Percentiles rank a stretch among this genome's conserved stretches.
phyloP scores from a whole-genome alignment of 37 sponge, comb jelly and placozoan species.

The Spongilla lacustris region DNA sequence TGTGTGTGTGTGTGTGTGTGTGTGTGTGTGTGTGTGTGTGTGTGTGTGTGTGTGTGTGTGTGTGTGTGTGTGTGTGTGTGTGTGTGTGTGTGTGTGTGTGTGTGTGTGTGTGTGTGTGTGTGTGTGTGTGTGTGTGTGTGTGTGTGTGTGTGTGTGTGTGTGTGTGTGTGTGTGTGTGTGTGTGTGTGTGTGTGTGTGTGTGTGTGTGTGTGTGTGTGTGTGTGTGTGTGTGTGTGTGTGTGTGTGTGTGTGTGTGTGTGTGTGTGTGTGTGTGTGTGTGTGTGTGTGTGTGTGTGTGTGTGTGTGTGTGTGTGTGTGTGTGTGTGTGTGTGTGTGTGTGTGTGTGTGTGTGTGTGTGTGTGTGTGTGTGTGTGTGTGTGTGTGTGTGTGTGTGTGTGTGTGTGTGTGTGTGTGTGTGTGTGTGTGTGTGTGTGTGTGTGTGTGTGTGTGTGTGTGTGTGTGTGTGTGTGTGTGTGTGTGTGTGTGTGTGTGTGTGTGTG shows the following conservation, averaged over 20 bases:
- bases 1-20: neutral
- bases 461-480: neutral
- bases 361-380: neutral
- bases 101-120: neutral
- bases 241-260: neutral
- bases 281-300: neutral
- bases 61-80: neutral
- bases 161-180: neutral
- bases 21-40: neutral
- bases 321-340: neutral
- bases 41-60: neutral
- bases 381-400: neutral
- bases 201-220: neutral
- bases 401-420: slow-evolving; percentile 4
- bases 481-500: neutral
- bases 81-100: neutral
- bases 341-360: neutral
- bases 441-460: neutral
- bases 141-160: slow-evolving; percentile 1
- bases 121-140: neutral
- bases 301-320: neutral
- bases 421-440: neutral
- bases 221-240: neutral
- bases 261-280: neutral
- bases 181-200: neutral